These are phyloP conservation scores for Calliopum simillimum DNA, from an alignment of 2,888 invertebrate genomes.

Conservation along the genomic window DNA sequence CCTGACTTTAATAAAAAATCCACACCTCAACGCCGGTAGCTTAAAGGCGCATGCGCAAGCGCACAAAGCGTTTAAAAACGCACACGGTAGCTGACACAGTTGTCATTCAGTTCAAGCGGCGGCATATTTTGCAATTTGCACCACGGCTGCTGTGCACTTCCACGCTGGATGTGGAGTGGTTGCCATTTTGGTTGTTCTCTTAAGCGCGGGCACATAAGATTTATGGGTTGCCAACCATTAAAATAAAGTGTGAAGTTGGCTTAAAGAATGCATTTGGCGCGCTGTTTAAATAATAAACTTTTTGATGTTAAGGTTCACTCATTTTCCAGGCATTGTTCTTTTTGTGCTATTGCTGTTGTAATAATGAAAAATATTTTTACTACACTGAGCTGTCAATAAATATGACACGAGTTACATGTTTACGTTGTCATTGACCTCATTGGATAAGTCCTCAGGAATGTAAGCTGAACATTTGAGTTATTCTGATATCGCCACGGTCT, in stretches of 20 bases:
- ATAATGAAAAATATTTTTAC: constrained; percentile 51
- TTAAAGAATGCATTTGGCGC: constrained; percentile 40
- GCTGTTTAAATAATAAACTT: constrained; percentile 30
- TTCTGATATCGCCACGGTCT: no score
- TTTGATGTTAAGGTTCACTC: background rate
- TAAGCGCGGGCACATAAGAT: constrained; percentile 32
- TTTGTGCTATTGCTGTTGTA: constrained; percentile 20
- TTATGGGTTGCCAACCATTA: constrained; percentile 42
- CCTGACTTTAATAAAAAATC: background rate
- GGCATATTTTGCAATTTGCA: constrained; percentile 43
- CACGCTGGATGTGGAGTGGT: constrained; percentile 56
- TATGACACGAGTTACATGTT: constrained; percentile 54
- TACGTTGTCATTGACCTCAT: no score
- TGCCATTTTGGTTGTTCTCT: constrained; percentile 25
- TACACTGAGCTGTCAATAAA: constrained; percentile 61
- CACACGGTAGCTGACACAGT: constrained; percentile 66
- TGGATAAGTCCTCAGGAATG: no score
- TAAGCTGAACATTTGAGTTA: no score
- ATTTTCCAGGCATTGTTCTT: background rate
- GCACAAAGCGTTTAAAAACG: constrained; percentile 27
- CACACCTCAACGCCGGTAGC: constrained; percentile 42
- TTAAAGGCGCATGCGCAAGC: constrained; percentile 27
- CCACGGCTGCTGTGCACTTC: constrained; percentile 49
- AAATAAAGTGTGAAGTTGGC: constrained; percentile 46
- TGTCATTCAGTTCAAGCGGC: constrained; percentile 56